Conservation (phyloP, 2,888 invertebrate genomes). For the Epiperipatus broadwayi region DNA sequence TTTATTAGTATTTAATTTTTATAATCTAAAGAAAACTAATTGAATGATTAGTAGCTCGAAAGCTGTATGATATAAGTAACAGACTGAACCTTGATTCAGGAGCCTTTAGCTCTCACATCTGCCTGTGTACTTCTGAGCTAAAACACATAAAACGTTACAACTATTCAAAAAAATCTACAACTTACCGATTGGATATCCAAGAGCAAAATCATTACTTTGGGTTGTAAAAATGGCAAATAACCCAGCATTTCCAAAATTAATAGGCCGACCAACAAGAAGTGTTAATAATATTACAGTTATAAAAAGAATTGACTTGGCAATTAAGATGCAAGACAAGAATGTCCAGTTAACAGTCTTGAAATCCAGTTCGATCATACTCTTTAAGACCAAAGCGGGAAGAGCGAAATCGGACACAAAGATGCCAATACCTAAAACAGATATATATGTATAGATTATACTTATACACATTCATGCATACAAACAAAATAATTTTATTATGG, state of each 20-base stretch:
- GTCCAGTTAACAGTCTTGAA: slow-evolving; percentile 67
- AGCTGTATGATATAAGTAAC: too few species aligned
- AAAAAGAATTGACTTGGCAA: slow-evolving; percentile 70
- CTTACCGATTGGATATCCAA: slow-evolving; percentile 83
- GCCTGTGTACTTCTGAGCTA: not conserved
- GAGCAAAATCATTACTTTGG: slow-evolving; percentile 91
- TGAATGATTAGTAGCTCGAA: too few species aligned
- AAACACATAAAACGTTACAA: not conserved
- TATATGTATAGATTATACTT: too few species aligned
- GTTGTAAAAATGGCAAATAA: slow-evolving; percentile 85
- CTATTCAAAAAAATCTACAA: slow-evolving; percentile 18
- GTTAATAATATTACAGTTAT: slow-evolving; percentile 54
- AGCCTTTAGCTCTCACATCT: too few species aligned
- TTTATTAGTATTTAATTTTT: too few species aligned
- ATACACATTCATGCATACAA: too few species aligned
- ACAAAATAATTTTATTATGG: too few species aligned
- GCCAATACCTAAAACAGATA: slow-evolving; percentile 69
- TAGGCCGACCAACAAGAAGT: slow-evolving; percentile 47
- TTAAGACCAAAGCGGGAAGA: slow-evolving; percentile 72
- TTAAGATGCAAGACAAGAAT: slow-evolving; percentile 61
- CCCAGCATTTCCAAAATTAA: slow-evolving; percentile 64
- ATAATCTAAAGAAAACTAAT: too few species aligned
- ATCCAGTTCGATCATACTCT: slow-evolving; percentile 64
- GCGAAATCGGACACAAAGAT: slow-evolving; percentile 85
- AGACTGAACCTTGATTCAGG: too few species aligned